phyloP scores from a whole-genome alignment of 2,113 vertebrate species.

The Saguinus imperator region DNA sequence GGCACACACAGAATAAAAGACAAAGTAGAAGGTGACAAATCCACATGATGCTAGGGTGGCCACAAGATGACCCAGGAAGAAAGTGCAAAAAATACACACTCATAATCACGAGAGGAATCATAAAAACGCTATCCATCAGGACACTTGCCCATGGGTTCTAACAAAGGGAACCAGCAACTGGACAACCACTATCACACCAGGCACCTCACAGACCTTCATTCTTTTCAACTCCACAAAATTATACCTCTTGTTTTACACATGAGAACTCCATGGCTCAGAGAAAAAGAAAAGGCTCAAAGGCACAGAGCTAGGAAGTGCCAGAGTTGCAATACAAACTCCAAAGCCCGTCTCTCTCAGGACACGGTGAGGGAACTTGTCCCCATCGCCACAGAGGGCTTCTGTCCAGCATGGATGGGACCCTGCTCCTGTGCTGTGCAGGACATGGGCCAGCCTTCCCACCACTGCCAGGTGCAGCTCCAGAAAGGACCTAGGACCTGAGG shows the following conservation, averaged over 20 bases:
- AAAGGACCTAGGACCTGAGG: not conserved
- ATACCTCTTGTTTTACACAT: not conserved
- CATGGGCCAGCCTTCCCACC: not conserved
- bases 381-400: accelerated
- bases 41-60: not conserved
- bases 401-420: accelerated
- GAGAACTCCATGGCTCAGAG: not conserved
- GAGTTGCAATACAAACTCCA: not conserved
- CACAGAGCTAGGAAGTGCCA: not conserved
- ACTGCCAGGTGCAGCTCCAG: not conserved
- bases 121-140: not conserved
- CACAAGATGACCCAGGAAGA: not conserved
- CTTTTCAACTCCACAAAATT: not conserved
- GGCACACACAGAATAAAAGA: not conserved
- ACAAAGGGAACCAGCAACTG: not conserved
- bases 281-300: not conserved
- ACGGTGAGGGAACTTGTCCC: accelerated
- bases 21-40: not conserved
- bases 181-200: not conserved
- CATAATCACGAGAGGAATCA: not conserved
- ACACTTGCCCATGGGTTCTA: accelerated
- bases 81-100: not conserved
- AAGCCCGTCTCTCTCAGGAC: not conserved
- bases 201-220: not conserved
- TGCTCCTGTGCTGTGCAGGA: accelerated